Evolutionary conservation across 2,888 invertebrate genomes (phyloP), one percentile per base, ranked within the genome.

Genomic region (Monochamus alternatus): DNA sequence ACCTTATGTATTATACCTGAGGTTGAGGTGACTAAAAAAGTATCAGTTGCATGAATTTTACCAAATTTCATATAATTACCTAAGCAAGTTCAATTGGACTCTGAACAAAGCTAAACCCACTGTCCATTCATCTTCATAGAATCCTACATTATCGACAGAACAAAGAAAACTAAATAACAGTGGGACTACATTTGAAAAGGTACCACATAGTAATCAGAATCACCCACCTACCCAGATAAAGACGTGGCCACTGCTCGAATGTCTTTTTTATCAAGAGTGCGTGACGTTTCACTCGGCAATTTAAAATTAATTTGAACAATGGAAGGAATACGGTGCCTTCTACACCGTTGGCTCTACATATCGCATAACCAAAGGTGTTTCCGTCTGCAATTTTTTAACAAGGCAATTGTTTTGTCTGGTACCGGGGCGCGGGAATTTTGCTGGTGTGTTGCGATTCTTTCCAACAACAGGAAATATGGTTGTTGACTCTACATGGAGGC

Each of bases 391-490:
- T 65, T 59, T 73, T 73, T 73, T 58, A 65, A 68, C 38, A 55
- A 59, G 59, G 14, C 59, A 55, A 72, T 73, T 65, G 73, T 73
- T 73, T 73, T 65, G 65, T 65, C 73, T 73, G 59, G 58, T 55
- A 14, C 65, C 43, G 43, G 47, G 43, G 58, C 73, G 65, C 65
- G 73, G 65, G 65, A 73, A 73, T 73, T 73, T 66, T 51, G 73
- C 64, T 72, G 30, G 47, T 73, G 73, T 75, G 77, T 80, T 74
- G 77, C 78, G 77, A 75, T 79, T 81, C 79, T 83, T 76, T 76
- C 76, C 75, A 80, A 81, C 83, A 82, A 82, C 83, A 82, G 83
- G 83, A 83, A 83, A 80, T 78, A 83, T 82, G 83, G 82, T 82
- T 75, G 75, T 67, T 82, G 81, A 71, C 75, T 81, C 79, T 82